These are phyloP conservation scores for Mimumesa dahlbomi DNA, from an alignment of 2,888 invertebrate genomes.

Conservation along the genomic window DNA sequence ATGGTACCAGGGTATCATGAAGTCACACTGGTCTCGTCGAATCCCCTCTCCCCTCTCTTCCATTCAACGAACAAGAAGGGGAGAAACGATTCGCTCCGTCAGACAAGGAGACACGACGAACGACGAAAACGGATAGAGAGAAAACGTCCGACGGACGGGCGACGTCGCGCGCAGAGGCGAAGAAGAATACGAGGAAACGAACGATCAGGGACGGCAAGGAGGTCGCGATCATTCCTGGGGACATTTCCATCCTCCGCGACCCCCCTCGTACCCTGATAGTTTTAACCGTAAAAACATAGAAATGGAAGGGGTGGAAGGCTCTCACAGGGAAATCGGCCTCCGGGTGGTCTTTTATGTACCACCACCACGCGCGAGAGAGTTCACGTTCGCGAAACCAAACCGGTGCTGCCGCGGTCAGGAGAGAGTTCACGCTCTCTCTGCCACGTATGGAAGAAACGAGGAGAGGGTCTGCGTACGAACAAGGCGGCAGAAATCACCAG, in stretches of 20 bases:
- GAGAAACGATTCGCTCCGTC: neutral
- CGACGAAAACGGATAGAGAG: neutral
- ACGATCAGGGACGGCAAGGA: neutral
- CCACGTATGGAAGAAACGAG: slow-evolving; percentile 77
- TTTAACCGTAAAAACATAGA: no score
- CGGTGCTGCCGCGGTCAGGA: slow-evolving; percentile 71
- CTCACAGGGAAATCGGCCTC: no score
- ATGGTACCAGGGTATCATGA: slow-evolving; percentile 72
- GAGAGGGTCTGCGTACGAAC: slow-evolving; percentile 74
- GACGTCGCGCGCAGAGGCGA: no score
- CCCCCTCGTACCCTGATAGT: no score
- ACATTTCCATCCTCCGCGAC: no score
- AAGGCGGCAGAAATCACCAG: slow-evolving; percentile 63
- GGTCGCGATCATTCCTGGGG: neutral
- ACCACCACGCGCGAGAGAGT: neutral
- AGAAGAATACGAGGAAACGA: neutral
- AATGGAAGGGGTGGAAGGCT: no score
- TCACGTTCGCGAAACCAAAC: slow-evolving; percentile 59
- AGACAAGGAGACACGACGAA: neutral
- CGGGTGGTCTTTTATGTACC: no score
- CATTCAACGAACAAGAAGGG: neutral
- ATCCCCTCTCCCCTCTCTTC: no score
- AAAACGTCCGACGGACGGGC: no score
- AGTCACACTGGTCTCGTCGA: neutral
- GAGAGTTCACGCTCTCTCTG: slow-evolving; percentile 59